phyloP scores from a whole-genome alignment of 2,888 invertebrate species.

The Lutraria lutraria region DNA sequence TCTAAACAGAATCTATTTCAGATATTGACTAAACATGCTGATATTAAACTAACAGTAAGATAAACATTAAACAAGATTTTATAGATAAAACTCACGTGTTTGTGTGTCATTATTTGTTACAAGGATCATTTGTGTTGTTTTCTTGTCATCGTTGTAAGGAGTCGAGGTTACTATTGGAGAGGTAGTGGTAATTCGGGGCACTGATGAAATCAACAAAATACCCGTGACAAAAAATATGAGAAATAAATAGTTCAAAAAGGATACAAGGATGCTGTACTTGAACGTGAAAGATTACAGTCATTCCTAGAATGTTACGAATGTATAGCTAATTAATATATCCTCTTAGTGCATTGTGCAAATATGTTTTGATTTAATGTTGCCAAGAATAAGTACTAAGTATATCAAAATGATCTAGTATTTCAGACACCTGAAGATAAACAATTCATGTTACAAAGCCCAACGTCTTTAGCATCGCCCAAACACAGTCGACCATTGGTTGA shows the following conservation, averaged over 20 bases:
- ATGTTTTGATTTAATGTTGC: no score
- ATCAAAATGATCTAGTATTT: no score
- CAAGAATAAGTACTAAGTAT: no score
- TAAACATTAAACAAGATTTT: background rate
- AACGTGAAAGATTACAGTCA: no score
- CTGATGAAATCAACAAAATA: background rate
- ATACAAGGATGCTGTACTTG: no score
- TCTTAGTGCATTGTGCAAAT: no score
- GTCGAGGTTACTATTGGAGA: constrained; percentile 27
- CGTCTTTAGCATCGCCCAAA: constrained; percentile 65
- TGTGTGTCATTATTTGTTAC: constrained; percentile 55
- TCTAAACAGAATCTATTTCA: no score
- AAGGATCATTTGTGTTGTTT: background rate
- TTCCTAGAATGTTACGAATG: no score
- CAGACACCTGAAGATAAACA: constrained; percentile 44
- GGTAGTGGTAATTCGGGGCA: background rate
- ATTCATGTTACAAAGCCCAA: constrained; percentile 45
- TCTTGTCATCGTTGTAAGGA: constrained; percentile 18
- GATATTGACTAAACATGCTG: background rate
- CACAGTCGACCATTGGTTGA: constrained; percentile 60
- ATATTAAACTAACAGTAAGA: background rate
- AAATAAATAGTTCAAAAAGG: no score
- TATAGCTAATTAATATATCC: no score
- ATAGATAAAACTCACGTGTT: constrained; percentile 53
- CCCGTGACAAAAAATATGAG: no score